Percentiles rank a stretch among this genome's conserved stretches.
These are phyloP conservation scores for Lagopus muta DNA, from an alignment of 2,113 vertebrate species.

Conservation along the genomic window DNA sequence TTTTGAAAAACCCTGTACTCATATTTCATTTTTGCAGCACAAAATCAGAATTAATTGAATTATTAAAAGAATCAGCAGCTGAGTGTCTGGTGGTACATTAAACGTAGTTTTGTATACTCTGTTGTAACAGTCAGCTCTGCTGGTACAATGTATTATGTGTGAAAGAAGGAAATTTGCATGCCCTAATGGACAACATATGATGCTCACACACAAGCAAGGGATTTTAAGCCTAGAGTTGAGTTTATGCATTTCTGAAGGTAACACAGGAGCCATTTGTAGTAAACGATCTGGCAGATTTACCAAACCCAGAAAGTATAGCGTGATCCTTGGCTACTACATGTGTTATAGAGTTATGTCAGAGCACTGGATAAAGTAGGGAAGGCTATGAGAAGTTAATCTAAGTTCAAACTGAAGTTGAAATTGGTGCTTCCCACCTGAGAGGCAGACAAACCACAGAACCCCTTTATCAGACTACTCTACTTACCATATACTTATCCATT, in stretches of 20 bases:
- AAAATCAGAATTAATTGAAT: background rate
- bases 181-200: background rate
- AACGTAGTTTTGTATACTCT: background rate
- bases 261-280: background rate
- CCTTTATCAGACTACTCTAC: background rate
- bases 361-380: fast-evolving
- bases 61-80: background rate
- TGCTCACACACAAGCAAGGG: background rate
- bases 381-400: background rate
- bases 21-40: background rate
- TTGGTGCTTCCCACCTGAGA: background rate
- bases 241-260: background rate
- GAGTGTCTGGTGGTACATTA: background rate
- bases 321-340: background rate
- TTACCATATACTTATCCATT: background rate
- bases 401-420: background rate
- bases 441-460: background rate
- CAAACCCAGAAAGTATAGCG: background rate
- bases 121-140: background rate
- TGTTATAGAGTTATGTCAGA: background rate
- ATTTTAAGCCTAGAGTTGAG: background rate
- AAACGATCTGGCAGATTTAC: background rate
- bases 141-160: background rate
- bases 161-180: background rate
- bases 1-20: background rate